Conservation (phyloP, 2,113 vertebrate species). For the Candoia aspera region DNA sequence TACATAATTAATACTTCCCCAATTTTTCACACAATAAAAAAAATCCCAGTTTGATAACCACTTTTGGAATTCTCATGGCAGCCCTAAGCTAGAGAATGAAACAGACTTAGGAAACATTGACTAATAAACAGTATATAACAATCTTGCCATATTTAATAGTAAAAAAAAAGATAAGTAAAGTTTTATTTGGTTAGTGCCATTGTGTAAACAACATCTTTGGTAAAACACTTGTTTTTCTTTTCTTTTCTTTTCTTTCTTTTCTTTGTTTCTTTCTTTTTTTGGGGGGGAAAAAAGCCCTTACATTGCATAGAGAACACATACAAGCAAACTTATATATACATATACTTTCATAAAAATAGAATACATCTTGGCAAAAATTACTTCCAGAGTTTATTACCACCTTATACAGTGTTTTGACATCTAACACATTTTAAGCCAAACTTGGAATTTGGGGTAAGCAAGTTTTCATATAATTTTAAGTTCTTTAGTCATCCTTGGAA, state of each 20-base stretch:
- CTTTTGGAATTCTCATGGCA: not conserved
- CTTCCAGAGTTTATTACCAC: conserved; percentile 65
- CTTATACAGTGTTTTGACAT: conserved; percentile 80
- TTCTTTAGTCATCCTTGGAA: not conserved
- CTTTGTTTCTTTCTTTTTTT: too few species aligned
- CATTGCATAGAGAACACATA: conserved; percentile 74
- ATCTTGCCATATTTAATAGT: conserved; percentile 42
- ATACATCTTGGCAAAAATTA: conserved; percentile 87
- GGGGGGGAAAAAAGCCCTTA: conserved; percentile 63
- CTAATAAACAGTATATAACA: conserved; percentile 19
- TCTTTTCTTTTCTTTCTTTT: not conserved
- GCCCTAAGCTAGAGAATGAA: not conserved
- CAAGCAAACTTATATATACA: conserved; percentile 57
- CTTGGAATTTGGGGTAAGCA: conserved; percentile 38
- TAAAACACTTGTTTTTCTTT: conserved; percentile 52
- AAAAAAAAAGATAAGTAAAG: conserved; percentile 54
- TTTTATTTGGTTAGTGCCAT: conserved; percentile 67
- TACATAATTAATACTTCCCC: too few species aligned
- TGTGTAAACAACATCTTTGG: conserved; percentile 28
- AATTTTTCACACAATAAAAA: not conserved
- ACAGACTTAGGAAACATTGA: not conserved
- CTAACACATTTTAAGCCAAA: conserved; percentile 64
- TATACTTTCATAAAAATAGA: conserved; percentile 93
- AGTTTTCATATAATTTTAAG: not conserved
- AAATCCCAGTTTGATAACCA: not conserved